Percentiles rank a stretch among this genome's conserved stretches.
Conservation (phyloP, 2,113 vertebrate species). For the Equus quagga region DNA sequence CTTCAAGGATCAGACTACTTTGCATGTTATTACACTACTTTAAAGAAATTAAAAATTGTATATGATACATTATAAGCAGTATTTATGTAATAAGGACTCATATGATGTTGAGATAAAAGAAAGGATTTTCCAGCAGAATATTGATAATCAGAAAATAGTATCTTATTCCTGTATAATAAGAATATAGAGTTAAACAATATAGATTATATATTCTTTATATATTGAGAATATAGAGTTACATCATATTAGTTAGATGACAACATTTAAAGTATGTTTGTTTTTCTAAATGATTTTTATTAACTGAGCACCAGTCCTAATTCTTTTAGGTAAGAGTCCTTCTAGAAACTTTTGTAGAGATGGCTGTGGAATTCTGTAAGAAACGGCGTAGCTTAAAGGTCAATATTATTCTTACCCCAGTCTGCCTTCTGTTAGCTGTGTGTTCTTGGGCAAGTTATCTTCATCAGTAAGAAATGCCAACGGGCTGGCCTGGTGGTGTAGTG, state of each 20-base stretch:
- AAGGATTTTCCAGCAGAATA: background rate
- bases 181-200: background rate
- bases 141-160: background rate
- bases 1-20: background rate
- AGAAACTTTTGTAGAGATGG: background rate
- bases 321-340: background rate
- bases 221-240: background rate
- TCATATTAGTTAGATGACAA: background rate
- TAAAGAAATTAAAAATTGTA: background rate
- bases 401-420: background rate
- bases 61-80: background rate
- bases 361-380: background rate
- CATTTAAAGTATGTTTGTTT: background rate
- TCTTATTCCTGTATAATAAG: background rate
- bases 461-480: background rate
- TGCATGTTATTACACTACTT: background rate
- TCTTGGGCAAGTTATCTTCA: background rate
- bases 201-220: no score
- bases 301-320: background rate
- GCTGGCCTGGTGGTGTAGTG: no score
- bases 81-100: background rate
- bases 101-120: background rate
- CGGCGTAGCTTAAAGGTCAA: background rate
- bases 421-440: background rate
- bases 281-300: background rate